Evolutionary conservation across 2,888 invertebrate species (phyloP), one percentile per base, ranked within the genome.

Genomic region (Disparrhopalites patrizii): DNA sequence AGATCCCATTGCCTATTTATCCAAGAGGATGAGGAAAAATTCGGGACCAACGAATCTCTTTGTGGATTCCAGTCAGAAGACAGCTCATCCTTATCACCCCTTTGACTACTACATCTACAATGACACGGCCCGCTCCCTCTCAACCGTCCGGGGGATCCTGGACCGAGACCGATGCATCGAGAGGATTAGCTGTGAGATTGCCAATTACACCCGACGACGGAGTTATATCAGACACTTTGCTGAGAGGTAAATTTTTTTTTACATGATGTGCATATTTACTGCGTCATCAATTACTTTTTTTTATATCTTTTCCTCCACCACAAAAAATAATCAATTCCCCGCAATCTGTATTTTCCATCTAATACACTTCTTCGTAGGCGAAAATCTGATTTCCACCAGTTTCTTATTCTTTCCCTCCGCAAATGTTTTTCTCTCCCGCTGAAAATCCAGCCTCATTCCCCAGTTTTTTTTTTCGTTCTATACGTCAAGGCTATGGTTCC

Each of bases 151-250:
- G 15, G 60, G 60, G 28, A 60, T 60, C 30, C 30, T 60, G 31
- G 64, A 64, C 20, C 8, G 25, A 15, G 57, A 57, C 25, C 23
- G 43, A 2, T 64, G 64, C 36, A 23, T 64, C 7, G 64, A 64
- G 40, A 30, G 36, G 27, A 56, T 64, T 23, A 23, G 47, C 10
- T 64, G 64, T 20, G 27, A 47, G 15, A 31, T 25, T 20, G 28
- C 30, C 18, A 30, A 47, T 18, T 3, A 15, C 8, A 30, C 30
- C 2, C 28, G 18, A 10, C 31, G 15, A 4, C 28, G 47, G 23
- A 60, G 40, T 15, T 52, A 28, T n/a, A 25, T 52, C 15, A 25
- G 25, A 25, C 28, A 25, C 52, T 52, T 52, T 52, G 52, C 52
- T 13, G 52, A 52, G 15, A 52, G 52, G 52, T 52, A 27, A 3